These are phyloP conservation scores for Protosalanx chinensis DNA, from an alignment of 2,797 vertebrate genomes.

Conservation along the genomic window DNA sequence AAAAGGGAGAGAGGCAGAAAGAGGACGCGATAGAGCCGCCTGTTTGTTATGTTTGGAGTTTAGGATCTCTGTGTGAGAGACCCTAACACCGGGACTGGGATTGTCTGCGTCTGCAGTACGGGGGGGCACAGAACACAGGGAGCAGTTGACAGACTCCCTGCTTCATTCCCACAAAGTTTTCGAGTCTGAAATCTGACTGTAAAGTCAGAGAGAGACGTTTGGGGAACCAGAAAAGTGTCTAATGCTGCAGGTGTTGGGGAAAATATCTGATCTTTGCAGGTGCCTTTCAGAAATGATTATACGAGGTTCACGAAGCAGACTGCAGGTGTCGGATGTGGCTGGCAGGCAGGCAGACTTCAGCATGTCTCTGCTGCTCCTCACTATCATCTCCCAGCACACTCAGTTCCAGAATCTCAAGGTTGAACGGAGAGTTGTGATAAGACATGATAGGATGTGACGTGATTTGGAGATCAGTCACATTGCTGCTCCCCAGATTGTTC, in stretches of 20 bases:
- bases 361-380: slow-evolving; percentile 40
- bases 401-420: background rate
- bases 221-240: background rate
- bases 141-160: too few species aligned
- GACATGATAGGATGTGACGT: background rate
- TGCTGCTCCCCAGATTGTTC: background rate
- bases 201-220: too few species aligned
- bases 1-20: slow-evolving; percentile 27
- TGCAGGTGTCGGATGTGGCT: slow-evolving; percentile 58
- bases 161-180: too few species aligned
- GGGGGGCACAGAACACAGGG: too few species aligned
- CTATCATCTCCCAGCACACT: slow-evolving; percentile 14
- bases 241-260: slow-evolving; percentile 40
- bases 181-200: slow-evolving; percentile 1
- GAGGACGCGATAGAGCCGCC: slow-evolving; percentile 30
- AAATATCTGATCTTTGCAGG: slow-evolving; percentile 34
- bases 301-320: slow-evolving; percentile 17
- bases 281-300: slow-evolving; percentile 45
- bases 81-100: background rate
- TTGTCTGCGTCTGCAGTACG: background rate
- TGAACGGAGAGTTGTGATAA: slow-evolving; percentile 29
- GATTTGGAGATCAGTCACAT: background rate
- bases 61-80: slow-evolving; percentile 34
- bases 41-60: slow-evolving; percentile 51
- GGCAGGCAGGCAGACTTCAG: slow-evolving; percentile 35